A percentile compares a stretch with the other conserved stretches of the same genome.
These are phyloP conservation scores for Columba janthina DNA, from an alignment of 2,113 vertebrate genomes.

Conservation along the genomic window DNA sequence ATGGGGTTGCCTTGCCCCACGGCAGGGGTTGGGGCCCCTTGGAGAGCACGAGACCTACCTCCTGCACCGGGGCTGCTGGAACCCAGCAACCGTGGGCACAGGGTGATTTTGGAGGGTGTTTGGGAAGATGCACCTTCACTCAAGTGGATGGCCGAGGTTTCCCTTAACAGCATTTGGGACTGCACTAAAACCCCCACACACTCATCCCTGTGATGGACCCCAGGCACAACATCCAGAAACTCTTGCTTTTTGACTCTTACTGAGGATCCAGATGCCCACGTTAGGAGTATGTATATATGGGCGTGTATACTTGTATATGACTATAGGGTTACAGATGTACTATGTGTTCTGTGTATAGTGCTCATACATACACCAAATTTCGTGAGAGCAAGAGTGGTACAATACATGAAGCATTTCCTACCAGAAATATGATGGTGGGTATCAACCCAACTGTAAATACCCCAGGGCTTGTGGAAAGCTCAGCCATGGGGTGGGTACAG, in stretches of 20 bases:
- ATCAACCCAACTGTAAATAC: not conserved
- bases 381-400: not conserved
- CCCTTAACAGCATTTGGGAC: not conserved
- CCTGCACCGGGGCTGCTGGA: rapidly evolving
- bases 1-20: slow-evolving; percentile 9
- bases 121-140: not conserved
- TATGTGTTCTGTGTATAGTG: not conserved
- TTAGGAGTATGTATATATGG: not conserved
- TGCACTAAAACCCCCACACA: rapidly evolving
- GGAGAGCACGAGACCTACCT: rapidly evolving
- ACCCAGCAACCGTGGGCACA: rapidly evolving
- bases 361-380: not conserved
- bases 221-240: not conserved
- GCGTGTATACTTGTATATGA: not conserved
- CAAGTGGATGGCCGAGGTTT: not conserved
- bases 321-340: not conserved
- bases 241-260: not conserved
- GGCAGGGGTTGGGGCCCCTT: not conserved
- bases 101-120: not conserved
- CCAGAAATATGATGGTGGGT: not conserved
- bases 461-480: not conserved
- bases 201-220: not conserved
- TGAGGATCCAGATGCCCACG: not conserved
- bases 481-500: not conserved
- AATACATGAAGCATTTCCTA: slow-evolving; percentile 6